Evolutionary conservation across 2,888 invertebrate genomes (phyloP).

Genomic region (Drosophila mimica): DNA sequence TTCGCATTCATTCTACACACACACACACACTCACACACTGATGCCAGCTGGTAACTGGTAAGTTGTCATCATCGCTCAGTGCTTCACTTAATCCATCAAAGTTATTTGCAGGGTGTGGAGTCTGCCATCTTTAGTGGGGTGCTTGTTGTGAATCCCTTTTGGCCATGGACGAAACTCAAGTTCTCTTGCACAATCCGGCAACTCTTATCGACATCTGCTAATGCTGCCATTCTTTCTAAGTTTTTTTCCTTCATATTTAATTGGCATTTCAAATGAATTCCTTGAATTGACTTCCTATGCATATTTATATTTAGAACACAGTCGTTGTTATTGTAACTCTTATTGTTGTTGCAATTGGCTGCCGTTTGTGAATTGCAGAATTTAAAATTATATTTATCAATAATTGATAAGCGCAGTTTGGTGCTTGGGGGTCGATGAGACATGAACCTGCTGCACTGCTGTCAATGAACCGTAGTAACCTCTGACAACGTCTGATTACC

Average conservation of each 20-base stretch:
- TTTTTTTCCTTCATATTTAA: background rate
- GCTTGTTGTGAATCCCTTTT: background rate
- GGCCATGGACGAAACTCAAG: background rate
- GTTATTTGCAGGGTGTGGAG: slow-evolving; percentile 1
- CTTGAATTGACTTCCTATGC: slow-evolving; percentile 24
- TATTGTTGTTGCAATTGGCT: slow-evolving; percentile 15
- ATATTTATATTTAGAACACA: slow-evolving; percentile 33
- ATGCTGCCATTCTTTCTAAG: background rate
- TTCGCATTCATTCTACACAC: slow-evolving; percentile 42
- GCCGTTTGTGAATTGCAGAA: slow-evolving; percentile 37
- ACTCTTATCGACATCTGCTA: background rate
- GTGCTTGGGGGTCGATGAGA: background rate
- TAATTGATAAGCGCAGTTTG: slow-evolving; percentile 37
- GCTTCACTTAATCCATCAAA: slow-evolving; percentile 42
- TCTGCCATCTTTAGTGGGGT: slow-evolving; percentile 5
- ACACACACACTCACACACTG: background rate
- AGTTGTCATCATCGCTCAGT: slow-evolving; percentile 33
- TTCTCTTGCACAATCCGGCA: background rate
- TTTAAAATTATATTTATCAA: slow-evolving; percentile 32
- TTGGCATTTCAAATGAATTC: slow-evolving; percentile 11
- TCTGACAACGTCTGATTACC: slow-evolving; percentile 40
- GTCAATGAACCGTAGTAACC: slow-evolving; percentile 82
- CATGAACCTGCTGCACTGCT: slow-evolving; percentile 22
- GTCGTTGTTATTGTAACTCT: background rate
- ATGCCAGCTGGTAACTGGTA: slow-evolving; percentile 4